Percentiles rank a stretch among this genome's conserved stretches.
Evolutionary conservation across 2,888 invertebrate genomes (phyloP).

Genomic region (Scotopteryx bipunctaria): DNA sequence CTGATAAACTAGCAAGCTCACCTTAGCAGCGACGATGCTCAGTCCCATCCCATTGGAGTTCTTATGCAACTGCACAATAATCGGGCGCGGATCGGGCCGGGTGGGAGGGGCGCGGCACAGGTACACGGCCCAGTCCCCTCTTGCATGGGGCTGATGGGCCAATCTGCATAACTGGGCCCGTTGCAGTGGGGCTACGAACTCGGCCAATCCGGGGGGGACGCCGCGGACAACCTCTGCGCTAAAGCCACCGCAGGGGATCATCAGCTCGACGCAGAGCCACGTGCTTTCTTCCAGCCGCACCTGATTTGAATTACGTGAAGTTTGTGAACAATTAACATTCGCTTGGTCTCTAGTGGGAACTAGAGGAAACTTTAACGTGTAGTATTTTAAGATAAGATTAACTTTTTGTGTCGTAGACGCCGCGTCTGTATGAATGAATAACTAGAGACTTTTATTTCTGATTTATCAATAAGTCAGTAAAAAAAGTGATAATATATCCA

Average conservation of each 20-base stretch:
- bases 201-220: conserved; percentile 95
- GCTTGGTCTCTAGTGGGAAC: too few relatives aligned
- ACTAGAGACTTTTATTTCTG: too few relatives aligned
- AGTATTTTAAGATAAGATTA: too few relatives aligned
- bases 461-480: too few relatives aligned
- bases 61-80: conserved; percentile 95
- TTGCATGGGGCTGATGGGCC: conserved; percentile 94
- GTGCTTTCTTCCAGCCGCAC: conserved; percentile 96
- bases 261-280: conserved; percentile 93
- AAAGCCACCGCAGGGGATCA: conserved; percentile 98
- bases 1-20: too few relatives aligned
- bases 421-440: too few relatives aligned
- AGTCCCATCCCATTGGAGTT: conserved; percentile 98
- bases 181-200: conserved; percentile 93
- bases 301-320: too few relatives aligned
- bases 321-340: too few relatives aligned
- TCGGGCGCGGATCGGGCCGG: conserved; percentile 82
- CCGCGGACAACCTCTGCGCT: conserved; percentile 98
- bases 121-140: conserved; percentile 98
- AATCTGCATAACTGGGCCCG: conserved; percentile 94
- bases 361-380: too few relatives aligned
- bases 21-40: conserved; percentile 99
- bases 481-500: too few relatives aligned
- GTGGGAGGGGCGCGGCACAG: conserved; percentile 88
- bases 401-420: too few relatives aligned